Conservation (phyloP, 2,113 vertebrate genomes). For the Murina feae region DNA sequence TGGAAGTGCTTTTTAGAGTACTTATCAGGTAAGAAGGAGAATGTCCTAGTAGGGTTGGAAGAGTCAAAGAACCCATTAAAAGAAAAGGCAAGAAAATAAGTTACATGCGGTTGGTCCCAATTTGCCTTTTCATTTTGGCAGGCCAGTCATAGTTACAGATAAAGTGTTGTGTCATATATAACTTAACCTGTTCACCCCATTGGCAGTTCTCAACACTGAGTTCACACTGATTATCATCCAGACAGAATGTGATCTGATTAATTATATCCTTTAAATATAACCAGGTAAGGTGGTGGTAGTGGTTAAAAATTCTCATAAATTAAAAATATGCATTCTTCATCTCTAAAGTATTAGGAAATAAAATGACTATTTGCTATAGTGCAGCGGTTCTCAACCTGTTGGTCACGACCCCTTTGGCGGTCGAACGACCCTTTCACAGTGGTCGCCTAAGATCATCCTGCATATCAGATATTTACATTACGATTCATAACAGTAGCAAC, state of each 20-base stretch:
- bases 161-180: neutral
- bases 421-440: too few species aligned
- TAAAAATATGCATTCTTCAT: slow-evolving; percentile 39
- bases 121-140: slow-evolving; percentile 41
- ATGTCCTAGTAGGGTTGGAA: neutral
- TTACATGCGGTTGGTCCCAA: neutral
- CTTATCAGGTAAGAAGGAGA: neutral
- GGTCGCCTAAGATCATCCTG: too few species aligned
- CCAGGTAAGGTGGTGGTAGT: neutral
- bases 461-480: too few species aligned
- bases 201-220: neutral
- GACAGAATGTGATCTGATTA: neutral
- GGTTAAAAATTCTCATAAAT: slow-evolving; percentile 15
- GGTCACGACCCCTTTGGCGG: too few species aligned
- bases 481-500: too few species aligned
- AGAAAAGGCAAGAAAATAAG: slow-evolving; percentile 13
- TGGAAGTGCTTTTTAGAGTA: slow-evolving; percentile 8
- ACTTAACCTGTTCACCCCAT: neutral
- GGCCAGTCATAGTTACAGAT: neutral
- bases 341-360: neutral
- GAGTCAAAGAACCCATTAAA: neutral
- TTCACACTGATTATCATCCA: neutral
- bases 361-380: neutral
- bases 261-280: slow-evolving; percentile 36
- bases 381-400: too few species aligned